Conservation (phyloP, 1,140 invertebrate species). For the Cryptotermes secundus region DNA sequence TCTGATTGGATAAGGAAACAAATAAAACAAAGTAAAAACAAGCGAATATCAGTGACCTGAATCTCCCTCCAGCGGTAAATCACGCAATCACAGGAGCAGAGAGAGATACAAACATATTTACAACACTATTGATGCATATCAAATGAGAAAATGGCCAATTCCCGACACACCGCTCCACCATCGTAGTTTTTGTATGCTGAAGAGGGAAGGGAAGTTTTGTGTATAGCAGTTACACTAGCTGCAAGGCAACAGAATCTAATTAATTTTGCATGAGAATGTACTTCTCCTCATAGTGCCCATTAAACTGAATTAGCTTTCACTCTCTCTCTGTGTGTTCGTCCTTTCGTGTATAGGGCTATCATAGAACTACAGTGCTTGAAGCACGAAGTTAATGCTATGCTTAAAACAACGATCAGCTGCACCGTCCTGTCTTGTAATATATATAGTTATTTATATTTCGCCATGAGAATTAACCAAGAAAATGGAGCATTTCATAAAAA, state of each 20-base stretch:
- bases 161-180: neutral
- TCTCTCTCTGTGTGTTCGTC: neutral
- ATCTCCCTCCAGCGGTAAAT: neutral
- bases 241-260: conserved; percentile 15
- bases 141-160: neutral
- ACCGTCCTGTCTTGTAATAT: too few species aligned
- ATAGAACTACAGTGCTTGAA: neutral
- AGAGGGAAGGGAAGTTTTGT: neutral
- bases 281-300: neutral
- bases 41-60: neutral
- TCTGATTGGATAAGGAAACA: neutral
- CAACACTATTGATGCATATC: neutral
- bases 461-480: too few species aligned
- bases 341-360: neutral
- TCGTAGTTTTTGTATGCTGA: neutral
- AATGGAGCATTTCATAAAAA: too few species aligned
- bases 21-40: neutral
- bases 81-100: neutral
- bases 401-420: too few species aligned
- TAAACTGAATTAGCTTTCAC: neutral
- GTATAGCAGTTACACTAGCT: neutral
- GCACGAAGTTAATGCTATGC: too few species aligned
- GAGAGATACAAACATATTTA: conserved; percentile 5
- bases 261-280: conserved; percentile 6
- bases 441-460: too few species aligned